These are phyloP conservation scores for Melangyna quadrimaculata DNA, from an alignment of 2,888 invertebrate species.

Conservation along the genomic window DNA sequence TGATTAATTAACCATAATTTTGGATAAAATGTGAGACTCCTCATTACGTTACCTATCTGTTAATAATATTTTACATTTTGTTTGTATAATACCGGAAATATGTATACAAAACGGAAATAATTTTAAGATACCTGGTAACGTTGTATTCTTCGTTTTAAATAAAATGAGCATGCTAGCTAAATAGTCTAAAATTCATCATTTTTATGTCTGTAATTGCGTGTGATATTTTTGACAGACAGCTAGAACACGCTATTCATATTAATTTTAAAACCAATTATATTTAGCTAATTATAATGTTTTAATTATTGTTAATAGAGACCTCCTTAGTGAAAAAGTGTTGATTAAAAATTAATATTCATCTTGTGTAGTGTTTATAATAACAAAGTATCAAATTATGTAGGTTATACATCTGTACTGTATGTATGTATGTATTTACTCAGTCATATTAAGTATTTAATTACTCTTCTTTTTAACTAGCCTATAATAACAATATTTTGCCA, in stretches of 20 bases:
- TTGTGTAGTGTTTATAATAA: not conserved
- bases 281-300: not conserved
- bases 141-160: too few relatives aligned
- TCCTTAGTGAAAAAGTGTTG: not conserved
- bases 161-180: not conserved
- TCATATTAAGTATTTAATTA: not conserved
- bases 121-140: too few relatives aligned
- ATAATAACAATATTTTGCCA: not conserved
- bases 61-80: too few relatives aligned
- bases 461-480: not conserved
- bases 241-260: constrained; percentile 31
- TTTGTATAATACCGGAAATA: too few relatives aligned
- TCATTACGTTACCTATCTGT: too few relatives aligned
- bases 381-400: not conserved
- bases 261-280: constrained; percentile 21
- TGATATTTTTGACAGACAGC: constrained; percentile 19
- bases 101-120: too few relatives aligned
- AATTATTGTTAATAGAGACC: constrained; percentile 40
- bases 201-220: not conserved
- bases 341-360: constrained; percentile 31
- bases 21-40: too few relatives aligned
- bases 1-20: too few relatives aligned
- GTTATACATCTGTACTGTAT: too few relatives aligned
- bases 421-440: not conserved
- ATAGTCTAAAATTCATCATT: not conserved